Evolutionary conservation across 2,888 invertebrate genomes (phyloP).

Genomic region (Cerastis rubricosa): DNA sequence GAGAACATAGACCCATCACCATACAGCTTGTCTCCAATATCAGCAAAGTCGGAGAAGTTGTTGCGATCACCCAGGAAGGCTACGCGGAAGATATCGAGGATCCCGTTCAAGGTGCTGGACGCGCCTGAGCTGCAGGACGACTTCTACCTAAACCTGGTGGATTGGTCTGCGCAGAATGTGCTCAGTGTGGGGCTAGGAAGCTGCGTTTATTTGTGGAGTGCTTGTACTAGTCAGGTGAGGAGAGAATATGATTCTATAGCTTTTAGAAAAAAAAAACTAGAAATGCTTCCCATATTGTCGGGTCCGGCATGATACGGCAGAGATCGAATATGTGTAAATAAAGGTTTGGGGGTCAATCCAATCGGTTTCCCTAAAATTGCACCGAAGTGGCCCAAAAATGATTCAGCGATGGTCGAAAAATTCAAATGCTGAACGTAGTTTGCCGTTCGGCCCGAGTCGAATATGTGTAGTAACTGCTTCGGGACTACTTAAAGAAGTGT

Average conservation of each 20-base stretch:
- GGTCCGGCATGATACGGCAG: neutral
- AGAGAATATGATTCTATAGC: neutral
- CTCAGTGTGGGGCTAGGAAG: conserved; percentile 99
- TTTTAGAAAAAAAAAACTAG: neutral
- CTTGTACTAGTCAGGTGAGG: conserved; percentile 97
- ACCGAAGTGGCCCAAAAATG: neutral
- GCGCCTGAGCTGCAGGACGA: conserved; percentile 99
- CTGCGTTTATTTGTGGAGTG: conserved; percentile 99
- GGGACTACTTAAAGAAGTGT: no score
- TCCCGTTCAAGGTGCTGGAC: conserved; percentile 99
- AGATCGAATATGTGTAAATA: neutral
- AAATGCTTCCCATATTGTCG: neutral
- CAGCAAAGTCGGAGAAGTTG: conserved; percentile 98
- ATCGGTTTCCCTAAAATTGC: neutral
- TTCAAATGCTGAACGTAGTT: neutral
- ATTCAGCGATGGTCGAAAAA: neutral
- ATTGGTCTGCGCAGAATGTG: conserved; percentile 99
- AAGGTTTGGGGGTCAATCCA: neutral
- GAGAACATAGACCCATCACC: conserved; percentile 96
- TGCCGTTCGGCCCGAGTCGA: neutral
- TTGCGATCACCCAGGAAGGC: conserved; percentile 98
- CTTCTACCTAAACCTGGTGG: conserved; percentile 99
- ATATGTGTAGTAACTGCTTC: neutral
- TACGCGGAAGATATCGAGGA: conserved; percentile 99
- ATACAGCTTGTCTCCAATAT: conserved; percentile 98